Evolutionary conservation across 1,140 invertebrate genomes (phyloP), one percentile per base, ranked within the genome.

Genomic region (Plutomurus gul): DNA sequence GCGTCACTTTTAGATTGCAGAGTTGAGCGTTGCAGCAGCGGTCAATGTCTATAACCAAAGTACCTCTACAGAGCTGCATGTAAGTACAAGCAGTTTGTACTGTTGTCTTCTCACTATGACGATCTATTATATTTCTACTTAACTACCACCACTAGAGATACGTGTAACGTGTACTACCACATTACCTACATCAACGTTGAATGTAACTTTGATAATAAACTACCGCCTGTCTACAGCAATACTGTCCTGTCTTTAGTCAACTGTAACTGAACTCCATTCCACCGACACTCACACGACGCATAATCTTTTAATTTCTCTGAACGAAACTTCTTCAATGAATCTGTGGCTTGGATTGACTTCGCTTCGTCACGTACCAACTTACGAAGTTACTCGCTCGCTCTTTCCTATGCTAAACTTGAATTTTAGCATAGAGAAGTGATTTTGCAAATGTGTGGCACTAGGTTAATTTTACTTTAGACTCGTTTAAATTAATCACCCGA

Each of bases 391-490:
- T 51, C 25, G 20, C 7, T 51, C 47, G 20, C 46, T 47, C 46
- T 47, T n/a, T 51, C 25, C 10, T 22, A 51, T 22, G 30, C 56
- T 65, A 65, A 65, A 65, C 56, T 65, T 65, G 56, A 65, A 65
- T 65, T 65, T 65, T 65, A 65, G 56, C 56, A 65, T 65, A 65
- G n/a, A n/a, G n/a, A n/a, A n/a, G n/a, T n/a, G n/a, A 51, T 65
- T 65, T 27, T 33, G 4, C 16, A 20, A 36, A 65, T 33, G 56
- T 65, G 56, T 33, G 56, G 11, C 56, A 65, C 56, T 65, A 65
- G 56, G 56, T 65, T 65, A 65, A 65, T 65, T 65, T 65, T 65
- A 65, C 56, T 33, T n/a, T 65, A 30, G 10, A 5, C 18, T 33
- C 30, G 27, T 65, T 65, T 36, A 18, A 60, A 65, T 65, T 65